Conservation (phyloP, 2,113 vertebrate species). For the Prietella phreatophila region DNA sequence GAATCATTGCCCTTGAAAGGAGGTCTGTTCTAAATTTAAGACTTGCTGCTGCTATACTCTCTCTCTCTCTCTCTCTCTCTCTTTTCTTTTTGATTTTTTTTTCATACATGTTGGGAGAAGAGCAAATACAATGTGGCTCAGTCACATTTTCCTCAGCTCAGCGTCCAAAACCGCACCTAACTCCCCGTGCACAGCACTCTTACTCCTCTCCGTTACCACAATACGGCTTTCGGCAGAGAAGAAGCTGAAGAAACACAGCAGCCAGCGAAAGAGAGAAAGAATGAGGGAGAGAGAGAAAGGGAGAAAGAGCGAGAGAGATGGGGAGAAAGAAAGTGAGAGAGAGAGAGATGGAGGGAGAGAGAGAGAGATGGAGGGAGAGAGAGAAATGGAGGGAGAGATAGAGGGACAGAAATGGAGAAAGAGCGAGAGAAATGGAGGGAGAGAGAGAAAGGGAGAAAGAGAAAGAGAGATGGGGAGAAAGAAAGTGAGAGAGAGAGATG, state of each 20-base stretch:
- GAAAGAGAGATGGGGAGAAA: too few relatives aligned
- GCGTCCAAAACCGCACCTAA: slow-evolving; percentile 73
- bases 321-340: slow-evolving; percentile 46
- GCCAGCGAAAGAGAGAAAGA: slow-evolving; percentile 46
- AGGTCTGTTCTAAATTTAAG: slow-evolving; percentile 74
- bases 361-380: too few relatives aligned
- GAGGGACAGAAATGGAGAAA: not conserved
- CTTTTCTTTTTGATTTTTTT: slow-evolving; percentile 56
- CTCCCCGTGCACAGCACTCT: slow-evolving; percentile 67
- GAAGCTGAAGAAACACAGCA: slow-evolving; percentile 66
- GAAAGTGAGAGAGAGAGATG: not conserved
- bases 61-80: slow-evolving; percentile 58
- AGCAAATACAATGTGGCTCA: slow-evolving; percentile 67
- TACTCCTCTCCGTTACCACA: slow-evolving; percentile 75
- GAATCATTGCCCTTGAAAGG: slow-evolving; percentile 76
- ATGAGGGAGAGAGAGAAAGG: too few relatives aligned
- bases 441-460: not conserved
- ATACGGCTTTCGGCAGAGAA: slow-evolving; percentile 65
- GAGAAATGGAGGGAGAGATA: too few relatives aligned
- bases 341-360: too few relatives aligned
- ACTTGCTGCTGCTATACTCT: slow-evolving; percentile 58
- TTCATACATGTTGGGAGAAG: slow-evolving; percentile 62
- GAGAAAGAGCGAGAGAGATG: too few relatives aligned
- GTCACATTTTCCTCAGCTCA: slow-evolving; percentile 73
- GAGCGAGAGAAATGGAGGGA: slow-evolving; percentile 18